phyloP scores from a whole-genome alignment of 1,140 invertebrate species.

The Ectropis grisescens region DNA sequence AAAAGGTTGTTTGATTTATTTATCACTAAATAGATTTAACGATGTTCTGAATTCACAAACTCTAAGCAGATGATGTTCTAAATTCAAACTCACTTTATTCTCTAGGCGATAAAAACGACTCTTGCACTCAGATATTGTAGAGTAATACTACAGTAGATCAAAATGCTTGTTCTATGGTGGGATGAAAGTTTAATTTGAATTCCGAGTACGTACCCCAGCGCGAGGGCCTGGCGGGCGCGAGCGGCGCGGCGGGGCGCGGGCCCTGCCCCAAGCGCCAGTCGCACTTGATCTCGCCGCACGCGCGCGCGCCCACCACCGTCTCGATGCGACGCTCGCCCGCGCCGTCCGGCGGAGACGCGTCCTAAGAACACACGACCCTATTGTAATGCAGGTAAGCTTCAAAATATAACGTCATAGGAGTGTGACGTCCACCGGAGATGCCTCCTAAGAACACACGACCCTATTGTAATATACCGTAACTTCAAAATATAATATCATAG shows the following conservation, averaged over 20 bases:
- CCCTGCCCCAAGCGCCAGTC: constrained; percentile 44
- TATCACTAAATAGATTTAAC: neutral
- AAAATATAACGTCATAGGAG: too few species aligned
- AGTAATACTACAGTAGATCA: too few species aligned
- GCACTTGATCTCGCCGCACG: constrained; percentile 56
- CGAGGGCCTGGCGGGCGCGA: constrained; percentile 21
- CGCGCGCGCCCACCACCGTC: constrained; percentile 39
- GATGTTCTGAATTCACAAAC: neutral
- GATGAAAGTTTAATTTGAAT: neutral
- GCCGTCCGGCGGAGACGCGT: neutral
- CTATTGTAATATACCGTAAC: too few species aligned
- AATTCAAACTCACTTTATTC: too few species aligned
- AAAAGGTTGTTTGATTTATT: neutral
- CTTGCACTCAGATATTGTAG: too few species aligned
- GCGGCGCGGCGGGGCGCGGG: constrained; percentile 8
- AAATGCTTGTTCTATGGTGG: too few species aligned
- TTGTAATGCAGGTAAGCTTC: too few species aligned
- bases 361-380: neutral
- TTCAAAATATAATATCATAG: too few species aligned
- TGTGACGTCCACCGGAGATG: too few species aligned
- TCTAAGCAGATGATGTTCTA: neutral
- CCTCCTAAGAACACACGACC: neutral
- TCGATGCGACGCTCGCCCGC: constrained; percentile 28
- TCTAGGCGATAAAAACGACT: too few species aligned
- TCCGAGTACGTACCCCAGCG: constrained; percentile 36